Conservation (phyloP, 2,113 vertebrate genomes). For the Paradoxurus hermaphroditus region DNA sequence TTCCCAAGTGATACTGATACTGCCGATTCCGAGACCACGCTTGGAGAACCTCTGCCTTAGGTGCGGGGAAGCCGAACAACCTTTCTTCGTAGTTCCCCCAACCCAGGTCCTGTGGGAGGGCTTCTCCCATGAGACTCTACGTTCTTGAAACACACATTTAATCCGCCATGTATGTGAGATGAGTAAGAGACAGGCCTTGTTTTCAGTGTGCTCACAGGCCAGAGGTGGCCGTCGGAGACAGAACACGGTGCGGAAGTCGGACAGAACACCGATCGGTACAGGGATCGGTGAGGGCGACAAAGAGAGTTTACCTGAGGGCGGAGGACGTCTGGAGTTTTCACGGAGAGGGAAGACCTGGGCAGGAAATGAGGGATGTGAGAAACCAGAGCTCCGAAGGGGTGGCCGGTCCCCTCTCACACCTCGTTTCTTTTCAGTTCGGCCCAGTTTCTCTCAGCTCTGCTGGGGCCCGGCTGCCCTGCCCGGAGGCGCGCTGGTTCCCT, state of each 20-base stretch:
- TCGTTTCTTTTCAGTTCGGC: background rate
- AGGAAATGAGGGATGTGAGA: background rate
- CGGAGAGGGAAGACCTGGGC: background rate
- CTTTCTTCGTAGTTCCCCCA: background rate
- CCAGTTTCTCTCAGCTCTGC: background rate
- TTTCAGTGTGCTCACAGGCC: background rate
- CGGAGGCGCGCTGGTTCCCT: background rate
- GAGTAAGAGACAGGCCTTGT: background rate
- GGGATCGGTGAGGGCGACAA: background rate
- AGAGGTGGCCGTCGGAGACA: background rate
- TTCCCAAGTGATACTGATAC: background rate
- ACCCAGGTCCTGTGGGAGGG: background rate
- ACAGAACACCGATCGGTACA: too few species aligned
- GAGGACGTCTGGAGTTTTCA: background rate
- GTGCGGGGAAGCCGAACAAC: background rate
- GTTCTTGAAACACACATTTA: constrained; percentile 1
- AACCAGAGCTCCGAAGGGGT: background rate
- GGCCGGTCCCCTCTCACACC: background rate
- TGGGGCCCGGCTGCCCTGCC: background rate
- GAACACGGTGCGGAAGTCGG: background rate
- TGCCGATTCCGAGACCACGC: background rate
- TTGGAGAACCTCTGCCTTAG: background rate
- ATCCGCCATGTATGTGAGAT: background rate
- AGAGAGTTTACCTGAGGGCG: background rate
- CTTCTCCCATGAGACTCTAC: background rate